Evolutionary conservation across 2,113 vertebrate species (phyloP).

Genomic region (Toxotes chatareus): DNA sequence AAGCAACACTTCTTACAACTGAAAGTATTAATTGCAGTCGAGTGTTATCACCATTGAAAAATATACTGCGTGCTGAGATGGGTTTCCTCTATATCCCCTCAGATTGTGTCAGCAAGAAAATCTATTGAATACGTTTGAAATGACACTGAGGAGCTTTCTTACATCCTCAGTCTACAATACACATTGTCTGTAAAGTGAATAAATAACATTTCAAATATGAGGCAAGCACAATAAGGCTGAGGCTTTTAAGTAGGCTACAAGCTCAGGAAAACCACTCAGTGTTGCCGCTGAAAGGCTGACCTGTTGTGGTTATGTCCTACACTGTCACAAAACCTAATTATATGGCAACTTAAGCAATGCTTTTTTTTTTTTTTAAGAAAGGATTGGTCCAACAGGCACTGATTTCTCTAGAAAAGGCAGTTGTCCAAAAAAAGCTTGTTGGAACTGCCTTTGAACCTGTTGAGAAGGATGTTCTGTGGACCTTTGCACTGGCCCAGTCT

Average conservation of each 20-base stretch:
- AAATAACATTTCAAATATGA: not conserved
- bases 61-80: not conserved
- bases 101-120: not conserved
- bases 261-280: constrained; percentile 10
- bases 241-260: not conserved
- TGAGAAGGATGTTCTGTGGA: too few species aligned
- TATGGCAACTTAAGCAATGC: too few species aligned
- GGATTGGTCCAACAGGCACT: too few species aligned
- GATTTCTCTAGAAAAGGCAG: too few species aligned
- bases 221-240: not conserved
- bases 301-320: not conserved
- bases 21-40: constrained; percentile 1
- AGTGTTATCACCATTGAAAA: not conserved
- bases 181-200: not conserved
- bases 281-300: not conserved
- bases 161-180: not conserved
- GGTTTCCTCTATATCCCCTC: not conserved
- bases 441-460: too few species aligned
- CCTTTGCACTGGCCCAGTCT: too few species aligned
- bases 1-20: constrained; percentile 26
- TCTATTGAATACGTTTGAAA: not conserved
- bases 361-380: not conserved
- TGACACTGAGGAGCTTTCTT: too few species aligned
- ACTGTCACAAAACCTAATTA: not conserved
- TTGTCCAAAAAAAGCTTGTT: too few species aligned